A percentile compares a stretch with the other conserved stretches of the same genome.
Evolutionary conservation across 2,797 vertebrate genomes (phyloP).

Genomic region (Alca torda): DNA sequence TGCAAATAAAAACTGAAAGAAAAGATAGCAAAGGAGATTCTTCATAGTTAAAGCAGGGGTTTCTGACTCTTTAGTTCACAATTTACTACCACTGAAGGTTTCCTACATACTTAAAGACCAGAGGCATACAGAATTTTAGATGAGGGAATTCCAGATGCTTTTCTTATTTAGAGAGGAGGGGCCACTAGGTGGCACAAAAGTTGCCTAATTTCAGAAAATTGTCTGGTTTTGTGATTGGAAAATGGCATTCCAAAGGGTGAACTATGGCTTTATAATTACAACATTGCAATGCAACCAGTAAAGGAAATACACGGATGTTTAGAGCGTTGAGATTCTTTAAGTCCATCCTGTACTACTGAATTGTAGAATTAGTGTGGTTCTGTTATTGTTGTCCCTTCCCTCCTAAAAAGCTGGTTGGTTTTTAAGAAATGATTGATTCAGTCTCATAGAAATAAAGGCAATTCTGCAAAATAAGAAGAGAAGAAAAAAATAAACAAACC

Average conservation of each 20-base stretch:
- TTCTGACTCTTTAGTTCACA: neutral
- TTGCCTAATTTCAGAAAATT: neutral
- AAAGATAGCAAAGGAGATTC: neutral
- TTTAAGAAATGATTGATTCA: neutral
- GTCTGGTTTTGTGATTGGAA: neutral
- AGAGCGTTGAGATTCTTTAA: neutral
- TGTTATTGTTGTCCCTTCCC: neutral
- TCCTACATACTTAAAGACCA: neutral
- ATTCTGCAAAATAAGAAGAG: neutral
- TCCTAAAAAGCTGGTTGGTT: neutral
- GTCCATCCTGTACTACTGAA: neutral
- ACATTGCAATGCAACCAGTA: neutral
- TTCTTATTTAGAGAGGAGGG: neutral
- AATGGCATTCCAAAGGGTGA: neutral
- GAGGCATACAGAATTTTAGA: neutral
- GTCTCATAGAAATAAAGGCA: neutral
- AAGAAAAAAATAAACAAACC: neutral
- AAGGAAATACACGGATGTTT: neutral
- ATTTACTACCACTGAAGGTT: neutral
- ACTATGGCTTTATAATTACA: neutral
- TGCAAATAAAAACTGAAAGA: neutral
- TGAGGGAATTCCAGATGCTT: neutral
- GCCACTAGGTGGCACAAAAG: conserved; percentile 67
- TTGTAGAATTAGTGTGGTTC: neutral
- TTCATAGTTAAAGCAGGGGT: neutral